These are phyloP conservation scores for Leptoteleia sp. DNA, from an alignment of 1,140 invertebrate genomes.

Conservation along the genomic window DNA sequence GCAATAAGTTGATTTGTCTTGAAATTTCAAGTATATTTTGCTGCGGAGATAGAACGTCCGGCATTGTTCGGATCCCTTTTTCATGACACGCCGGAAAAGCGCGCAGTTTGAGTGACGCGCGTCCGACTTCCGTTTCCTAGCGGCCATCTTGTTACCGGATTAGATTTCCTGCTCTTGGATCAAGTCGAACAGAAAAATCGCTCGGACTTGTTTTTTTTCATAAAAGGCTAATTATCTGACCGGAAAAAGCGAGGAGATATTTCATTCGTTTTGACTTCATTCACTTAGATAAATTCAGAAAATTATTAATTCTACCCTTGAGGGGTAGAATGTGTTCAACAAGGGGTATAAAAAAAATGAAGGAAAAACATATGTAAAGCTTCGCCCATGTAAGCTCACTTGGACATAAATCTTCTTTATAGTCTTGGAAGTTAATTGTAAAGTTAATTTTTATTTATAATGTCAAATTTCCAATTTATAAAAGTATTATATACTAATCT, in stretches of 20 bases:
- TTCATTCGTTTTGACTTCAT: too few species aligned
- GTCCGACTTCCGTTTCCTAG: constrained; percentile 81
- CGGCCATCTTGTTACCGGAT: constrained; percentile 81
- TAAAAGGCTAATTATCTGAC: constrained; percentile 1
- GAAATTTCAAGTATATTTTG: constrained; percentile 44
- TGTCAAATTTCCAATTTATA: too few species aligned
- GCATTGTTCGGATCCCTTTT: constrained; percentile 72
- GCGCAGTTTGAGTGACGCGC: constrained; percentile 80
- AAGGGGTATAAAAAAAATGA: too few species aligned
- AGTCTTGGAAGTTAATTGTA: too few species aligned
- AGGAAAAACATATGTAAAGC: too few species aligned
- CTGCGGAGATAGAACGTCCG: constrained; percentile 25
- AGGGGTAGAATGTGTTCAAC: too few species aligned
- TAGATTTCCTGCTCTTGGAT: constrained; percentile 76
- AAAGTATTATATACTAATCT: too few species aligned
- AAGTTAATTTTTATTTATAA: too few species aligned
- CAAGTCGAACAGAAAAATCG: constrained; percentile 57
- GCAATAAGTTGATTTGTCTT: constrained; percentile 17
- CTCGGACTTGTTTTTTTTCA: constrained; percentile 32
- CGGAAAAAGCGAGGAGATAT: not conserved
- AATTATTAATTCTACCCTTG: too few species aligned
- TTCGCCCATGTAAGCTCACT: too few species aligned
- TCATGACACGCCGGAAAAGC: constrained; percentile 76
- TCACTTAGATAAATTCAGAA: too few species aligned
- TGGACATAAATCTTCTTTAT: too few species aligned